Conservation (phyloP, 2,797 vertebrate genomes). For the Girardinus metallicus region DNA sequence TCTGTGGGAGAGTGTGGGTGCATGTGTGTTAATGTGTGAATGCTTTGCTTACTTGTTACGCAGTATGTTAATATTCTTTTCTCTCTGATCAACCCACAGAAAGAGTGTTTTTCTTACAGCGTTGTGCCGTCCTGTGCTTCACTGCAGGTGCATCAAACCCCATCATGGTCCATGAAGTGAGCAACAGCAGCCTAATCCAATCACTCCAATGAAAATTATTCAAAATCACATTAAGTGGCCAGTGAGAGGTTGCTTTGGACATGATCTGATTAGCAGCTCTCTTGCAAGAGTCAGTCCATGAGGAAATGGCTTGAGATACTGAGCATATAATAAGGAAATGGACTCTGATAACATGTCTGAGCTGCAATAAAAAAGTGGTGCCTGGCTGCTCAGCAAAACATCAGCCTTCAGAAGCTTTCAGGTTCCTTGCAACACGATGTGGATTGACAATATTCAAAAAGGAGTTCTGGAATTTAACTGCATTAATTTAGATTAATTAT, state of each 20-base stretch:
- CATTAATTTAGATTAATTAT: not conserved
- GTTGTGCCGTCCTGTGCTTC: constrained; percentile 20
- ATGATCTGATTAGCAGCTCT: constrained; percentile 78
- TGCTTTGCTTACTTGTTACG: constrained; percentile 21
- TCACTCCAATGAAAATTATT: constrained; percentile 75
- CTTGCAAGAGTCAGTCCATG: constrained; percentile 59
- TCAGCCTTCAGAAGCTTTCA: not conserved
- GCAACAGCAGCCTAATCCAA: constrained; percentile 75
- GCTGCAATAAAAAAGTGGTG: constrained; percentile 31
- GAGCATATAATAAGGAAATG: constrained; percentile 75
- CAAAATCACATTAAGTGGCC: constrained; percentile 80
- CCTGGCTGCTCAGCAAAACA: constrained; percentile 28
- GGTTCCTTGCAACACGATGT: not conserved
- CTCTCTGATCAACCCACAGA: not conserved
- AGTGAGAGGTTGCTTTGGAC: constrained; percentile 73
- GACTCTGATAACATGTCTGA: constrained; percentile 57
- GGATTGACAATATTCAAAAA: not conserved
- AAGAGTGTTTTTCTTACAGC: constrained; percentile 11
- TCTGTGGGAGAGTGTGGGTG: constrained; percentile 37
- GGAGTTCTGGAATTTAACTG: not conserved
- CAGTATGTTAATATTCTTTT: constrained; percentile 5
- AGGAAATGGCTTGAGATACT: constrained; percentile 75
- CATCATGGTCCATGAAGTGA: constrained; percentile 54
- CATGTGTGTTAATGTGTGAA: not conserved
- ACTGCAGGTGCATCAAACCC: constrained; percentile 44